Base-by-base conservation (phyloP, 2,888 invertebrate species). In the Ophion ventricosus region DNA sequence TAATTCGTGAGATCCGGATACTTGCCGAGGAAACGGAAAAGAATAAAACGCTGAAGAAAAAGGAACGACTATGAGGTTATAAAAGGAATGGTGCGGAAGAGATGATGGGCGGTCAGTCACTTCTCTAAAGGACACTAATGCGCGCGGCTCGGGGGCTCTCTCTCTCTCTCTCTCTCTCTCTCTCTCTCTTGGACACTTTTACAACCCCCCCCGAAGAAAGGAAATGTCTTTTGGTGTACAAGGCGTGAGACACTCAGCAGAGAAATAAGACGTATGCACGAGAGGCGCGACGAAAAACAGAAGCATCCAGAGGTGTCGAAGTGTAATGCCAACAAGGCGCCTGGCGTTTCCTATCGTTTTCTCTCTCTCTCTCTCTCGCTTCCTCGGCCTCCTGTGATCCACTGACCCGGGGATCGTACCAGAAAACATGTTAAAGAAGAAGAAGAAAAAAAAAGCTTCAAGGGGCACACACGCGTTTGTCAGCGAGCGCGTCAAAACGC, bases 401-500 rank as follows among this genome's bases (percentile, higher is more conserved):
- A 86, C 85, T 88, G 90, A 89, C 88, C 88, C 77, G 84, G 54
- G 64, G 23, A 40, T 64, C 82, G 43, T 49, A 40, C 59, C 82
- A 69, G 63, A 81, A 81, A 11, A 59, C 43, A 25, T 59, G 29
- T 69, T 84, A n/a, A n/a, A n/a, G 61, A 11, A 25, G 25, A 20
- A 64, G n/a, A 26, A 72, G 11, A 49, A 1, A 25, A 72, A 69
- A 79, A 76, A 76, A 70, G 26, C 17, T n/a, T 25, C 56, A 26
- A 26, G 66, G 20, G 54, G 17, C 77, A 80, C 79, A 81, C 76
- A 73, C 25, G 76, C 89, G 91, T 92, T 91, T 91, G 90, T 91
- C 90, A 92, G 77, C n/a, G 83, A 70, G 89, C 86, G 89, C 86
- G 90, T 91, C 91, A 91, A 91, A 91, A 90, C 85, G 83, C 85